Conservation (phyloP, 1,140 invertebrate genomes). For the Eurosta solidaginis region DNA sequence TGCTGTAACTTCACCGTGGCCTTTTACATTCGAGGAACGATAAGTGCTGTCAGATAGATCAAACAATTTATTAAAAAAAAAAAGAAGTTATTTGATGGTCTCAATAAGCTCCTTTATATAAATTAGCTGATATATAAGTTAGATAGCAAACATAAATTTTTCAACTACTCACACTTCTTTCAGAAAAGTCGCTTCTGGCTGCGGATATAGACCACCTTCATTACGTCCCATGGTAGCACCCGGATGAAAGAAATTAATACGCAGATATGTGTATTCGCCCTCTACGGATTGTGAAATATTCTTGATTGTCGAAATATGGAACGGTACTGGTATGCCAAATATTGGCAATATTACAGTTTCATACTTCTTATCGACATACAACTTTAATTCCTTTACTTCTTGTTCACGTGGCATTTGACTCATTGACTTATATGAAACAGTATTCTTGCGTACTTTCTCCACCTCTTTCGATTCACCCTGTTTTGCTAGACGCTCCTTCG, state of each 20-base stretch:
- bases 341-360: conserved; percentile 97
- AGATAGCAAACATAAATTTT: no score
- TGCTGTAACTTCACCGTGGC: conserved; percentile 93
- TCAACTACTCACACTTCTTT: conserved; percentile 89
- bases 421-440: conserved; percentile 91
- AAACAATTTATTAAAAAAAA: no score
- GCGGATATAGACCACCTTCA: conserved; percentile 86
- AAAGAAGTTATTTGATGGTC: conserved; percentile 34
- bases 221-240: conserved; percentile 93
- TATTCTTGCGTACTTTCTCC: conserved; percentile 91
- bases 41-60: conserved; percentile 95
- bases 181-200: conserved; percentile 94
- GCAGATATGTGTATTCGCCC: conserved; percentile 97
- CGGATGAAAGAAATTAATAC: conserved; percentile 99
- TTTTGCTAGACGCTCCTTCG: conserved; percentile 87
- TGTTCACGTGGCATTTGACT: conserved; percentile 91
- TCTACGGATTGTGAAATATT: conserved; percentile 98
- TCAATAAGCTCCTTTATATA: background rate
- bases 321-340: conserved; percentile 94
- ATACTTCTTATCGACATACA: conserved; percentile 97
- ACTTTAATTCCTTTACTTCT: conserved; percentile 91
- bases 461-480: conserved; percentile 83
- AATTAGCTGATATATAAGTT: no score
- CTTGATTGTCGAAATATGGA: conserved; percentile 98
- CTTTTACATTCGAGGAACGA: conserved; percentile 95